Conservation (phyloP, 2,888 invertebrate species). For the Brachypalpus laphriformis region DNA sequence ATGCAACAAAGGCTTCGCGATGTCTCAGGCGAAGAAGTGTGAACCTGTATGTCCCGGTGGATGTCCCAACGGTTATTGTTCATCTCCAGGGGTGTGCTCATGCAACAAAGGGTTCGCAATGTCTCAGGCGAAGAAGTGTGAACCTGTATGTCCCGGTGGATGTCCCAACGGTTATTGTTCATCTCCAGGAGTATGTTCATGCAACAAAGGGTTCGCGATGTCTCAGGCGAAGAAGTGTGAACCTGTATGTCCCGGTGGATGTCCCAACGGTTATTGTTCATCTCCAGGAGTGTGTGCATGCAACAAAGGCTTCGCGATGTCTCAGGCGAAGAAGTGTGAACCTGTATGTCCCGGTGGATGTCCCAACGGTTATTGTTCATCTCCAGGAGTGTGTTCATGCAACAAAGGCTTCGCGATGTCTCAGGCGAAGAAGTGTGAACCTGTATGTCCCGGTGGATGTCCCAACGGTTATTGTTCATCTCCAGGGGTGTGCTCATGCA, state of each 20-base stretch:
- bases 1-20: background rate
- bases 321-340: background rate
- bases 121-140: background rate
- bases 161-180: background rate
- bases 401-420: background rate
- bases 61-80: background rate
- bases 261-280: background rate
- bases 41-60: background rate
- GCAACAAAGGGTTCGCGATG: background rate
- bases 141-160: background rate
- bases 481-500: background rate
- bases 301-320: background rate
- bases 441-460: background rate
- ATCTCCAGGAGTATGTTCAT: background rate
- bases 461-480: background rate
- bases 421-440: background rate
- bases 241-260: background rate
- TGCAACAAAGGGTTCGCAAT: background rate
- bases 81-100: background rate
- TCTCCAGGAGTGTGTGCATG: background rate
- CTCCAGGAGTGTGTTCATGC: background rate
- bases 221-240: background rate
- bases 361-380: background rate
- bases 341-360: background rate
- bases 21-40: background rate